Conservation (phyloP, 1,140 invertebrate genomes). For the Hypothenemus hampei region DNA sequence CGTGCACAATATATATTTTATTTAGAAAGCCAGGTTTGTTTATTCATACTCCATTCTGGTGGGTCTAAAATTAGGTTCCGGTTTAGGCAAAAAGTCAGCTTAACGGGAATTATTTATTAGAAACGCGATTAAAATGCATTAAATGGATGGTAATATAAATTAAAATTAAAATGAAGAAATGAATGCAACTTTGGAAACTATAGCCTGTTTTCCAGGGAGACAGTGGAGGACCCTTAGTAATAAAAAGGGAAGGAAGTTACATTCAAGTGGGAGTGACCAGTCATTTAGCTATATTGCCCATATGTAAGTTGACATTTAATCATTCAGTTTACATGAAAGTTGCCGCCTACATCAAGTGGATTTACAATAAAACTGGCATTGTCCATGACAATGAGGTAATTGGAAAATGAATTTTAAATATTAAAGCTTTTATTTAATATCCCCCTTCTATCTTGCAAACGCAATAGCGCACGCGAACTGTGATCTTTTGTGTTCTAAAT, state of each 20-base stretch:
- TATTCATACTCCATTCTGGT: constrained; percentile 5
- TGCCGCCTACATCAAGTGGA: constrained; percentile 40
- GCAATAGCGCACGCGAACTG: no score
- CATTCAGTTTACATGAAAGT: constrained; percentile 43
- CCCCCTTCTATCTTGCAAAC: no score
- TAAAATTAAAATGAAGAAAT: no score
- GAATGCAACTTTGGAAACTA: neutral
- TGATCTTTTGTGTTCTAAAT: no score
- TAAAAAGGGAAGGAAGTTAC: constrained; percentile 31
- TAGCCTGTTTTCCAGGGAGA: constrained; percentile 42
- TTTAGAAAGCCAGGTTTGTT: constrained; percentile 8
- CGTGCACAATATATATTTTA: constrained; percentile 8
- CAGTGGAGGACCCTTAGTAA: constrained; percentile 40
- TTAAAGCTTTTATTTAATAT: no score
- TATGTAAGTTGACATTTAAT: constrained; percentile 40
- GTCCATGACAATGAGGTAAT: constrained; percentile 24
- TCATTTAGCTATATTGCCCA: constrained; percentile 39
- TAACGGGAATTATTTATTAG: no score
- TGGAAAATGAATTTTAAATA: no score
- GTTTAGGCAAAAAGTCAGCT: no score
- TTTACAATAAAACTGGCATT: constrained; percentile 37
- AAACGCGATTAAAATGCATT: no score
- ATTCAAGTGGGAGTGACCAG: constrained; percentile 42
- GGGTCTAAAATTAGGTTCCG: no score
- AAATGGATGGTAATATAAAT: no score